phyloP scores from a whole-genome alignment of 1,140 invertebrate genomes.

The Drosophila pectinifera region DNA sequence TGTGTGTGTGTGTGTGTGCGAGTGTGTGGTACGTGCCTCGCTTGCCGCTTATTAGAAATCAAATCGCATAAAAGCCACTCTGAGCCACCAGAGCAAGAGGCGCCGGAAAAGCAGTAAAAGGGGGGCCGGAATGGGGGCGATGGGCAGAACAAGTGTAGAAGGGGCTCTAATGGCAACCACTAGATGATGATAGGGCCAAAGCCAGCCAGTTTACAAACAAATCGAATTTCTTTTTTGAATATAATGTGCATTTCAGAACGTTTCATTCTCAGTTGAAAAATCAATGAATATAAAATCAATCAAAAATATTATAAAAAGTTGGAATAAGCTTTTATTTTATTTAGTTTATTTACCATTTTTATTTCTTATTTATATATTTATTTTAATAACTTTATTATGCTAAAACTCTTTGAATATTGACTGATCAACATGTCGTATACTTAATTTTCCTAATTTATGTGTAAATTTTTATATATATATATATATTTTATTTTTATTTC shows the following conservation, averaged over 20 bases:
- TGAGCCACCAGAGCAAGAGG: constrained; percentile 60
- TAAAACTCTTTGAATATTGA: background rate
- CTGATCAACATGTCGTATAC: background rate
- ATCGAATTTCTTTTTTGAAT: background rate
- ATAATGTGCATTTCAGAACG: no score
- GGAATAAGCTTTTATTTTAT: background rate
- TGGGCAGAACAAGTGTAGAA: background rate
- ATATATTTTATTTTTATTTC: no score
- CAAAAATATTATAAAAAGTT: no score
- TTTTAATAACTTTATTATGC: background rate
- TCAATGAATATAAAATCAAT: no score
- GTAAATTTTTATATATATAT: no score
- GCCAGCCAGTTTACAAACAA: background rate
- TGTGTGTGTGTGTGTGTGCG: constrained; percentile 17
- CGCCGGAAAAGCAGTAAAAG: constrained; percentile 26
- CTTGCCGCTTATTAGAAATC: constrained; percentile 82
- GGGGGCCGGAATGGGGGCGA: background rate
- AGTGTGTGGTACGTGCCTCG: constrained; percentile 69
- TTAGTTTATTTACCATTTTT: background rate
- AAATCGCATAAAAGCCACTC: constrained; percentile 82
- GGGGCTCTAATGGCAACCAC: background rate
- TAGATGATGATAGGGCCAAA: background rate
- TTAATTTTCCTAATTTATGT: no score
- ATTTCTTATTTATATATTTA: no score
- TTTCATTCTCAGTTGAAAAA: background rate